A percentile compares a stretch with the other conserved stretches of the same genome.
These are phyloP conservation scores for Campoletis raptor DNA, from an alignment of 2,888 invertebrate genomes.

Conservation along the genomic window DNA sequence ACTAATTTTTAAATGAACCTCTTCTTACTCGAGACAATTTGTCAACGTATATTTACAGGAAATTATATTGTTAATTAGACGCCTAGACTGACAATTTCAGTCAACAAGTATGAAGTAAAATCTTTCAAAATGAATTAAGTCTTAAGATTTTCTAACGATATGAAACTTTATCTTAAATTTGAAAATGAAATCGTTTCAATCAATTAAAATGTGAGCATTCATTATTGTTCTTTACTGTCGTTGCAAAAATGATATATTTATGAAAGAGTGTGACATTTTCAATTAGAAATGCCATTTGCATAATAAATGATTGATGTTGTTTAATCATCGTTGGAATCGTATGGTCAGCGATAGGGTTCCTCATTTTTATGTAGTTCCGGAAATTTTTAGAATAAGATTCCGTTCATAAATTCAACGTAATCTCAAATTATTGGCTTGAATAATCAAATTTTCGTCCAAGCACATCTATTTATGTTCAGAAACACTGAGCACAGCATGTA, in stretches of 20 bases:
- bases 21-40: no score
- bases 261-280: no score
- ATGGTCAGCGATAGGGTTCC: no score
- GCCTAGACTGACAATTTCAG: no score
- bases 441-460: neutral
- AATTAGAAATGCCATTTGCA: no score
- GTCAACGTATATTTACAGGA: no score
- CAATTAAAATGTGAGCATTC: neutral
- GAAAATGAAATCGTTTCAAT: neutral
- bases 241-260: no score
- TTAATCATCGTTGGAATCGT: neutral
- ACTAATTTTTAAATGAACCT: neutral
- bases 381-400: neutral
- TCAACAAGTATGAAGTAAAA: no score
- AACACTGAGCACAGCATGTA: neutral
- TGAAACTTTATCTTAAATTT: neutral
- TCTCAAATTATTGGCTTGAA: neutral
- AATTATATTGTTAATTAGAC: no score
- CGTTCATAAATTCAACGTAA: neutral
- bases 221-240: neutral
- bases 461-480: neutral
- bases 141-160: no score
- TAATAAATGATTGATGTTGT: neutral
- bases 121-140: no score
- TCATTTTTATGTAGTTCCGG: neutral